Base-by-base conservation (phyloP, 2,797 vertebrate genomes). In the Sebastes nivosus region DNA sequence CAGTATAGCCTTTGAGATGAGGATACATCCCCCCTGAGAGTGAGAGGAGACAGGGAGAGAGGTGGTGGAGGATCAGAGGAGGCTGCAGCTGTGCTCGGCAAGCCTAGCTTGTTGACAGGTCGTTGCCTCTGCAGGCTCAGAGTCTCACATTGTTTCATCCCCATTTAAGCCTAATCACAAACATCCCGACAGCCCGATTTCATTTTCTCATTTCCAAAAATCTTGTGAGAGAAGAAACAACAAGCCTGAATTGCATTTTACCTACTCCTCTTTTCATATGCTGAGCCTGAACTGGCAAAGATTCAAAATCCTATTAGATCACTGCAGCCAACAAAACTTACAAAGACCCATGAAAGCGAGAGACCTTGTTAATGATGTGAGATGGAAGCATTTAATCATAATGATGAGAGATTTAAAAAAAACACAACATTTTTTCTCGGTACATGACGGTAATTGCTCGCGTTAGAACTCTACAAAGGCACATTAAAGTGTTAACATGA, bases 1-100 rank as follows among this genome's bases (percentile, higher is more conserved):
- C 88, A 69, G 87, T 84, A 52, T n/a, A 82, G 89, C 87, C 90
- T 92, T 89, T 91, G 89, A 90, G 89, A 88, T 86, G 83, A 82
- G 85, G 77, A 90, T 81, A 72, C 72, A 54, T 74, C 75, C 79
- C 82, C 68, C 85, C 58, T 13, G 90, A 89, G 89, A 90, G 70
- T 4, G 75, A 72, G 80, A 82, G 52, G 77, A 91, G 74, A 77
- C 67, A 52, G 65, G 50, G 64, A 60, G 73, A 58, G 78, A 75
- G 70, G 64, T 63, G 75, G 58, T 54, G 76, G 77, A 81, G 80
- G 85, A 92, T 89, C 78, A 92, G 82, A 86, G 67, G 75, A 81
- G 64, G 83, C 82, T 85, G 74, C 29, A 72, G 79, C 70, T 59
- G 65, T 29, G 71, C 81, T 85, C 64, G 34, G 75, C 67, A n/a